phyloP scores from a whole-genome alignment of 2,888 invertebrate species.

The Sesia apiformis region DNA sequence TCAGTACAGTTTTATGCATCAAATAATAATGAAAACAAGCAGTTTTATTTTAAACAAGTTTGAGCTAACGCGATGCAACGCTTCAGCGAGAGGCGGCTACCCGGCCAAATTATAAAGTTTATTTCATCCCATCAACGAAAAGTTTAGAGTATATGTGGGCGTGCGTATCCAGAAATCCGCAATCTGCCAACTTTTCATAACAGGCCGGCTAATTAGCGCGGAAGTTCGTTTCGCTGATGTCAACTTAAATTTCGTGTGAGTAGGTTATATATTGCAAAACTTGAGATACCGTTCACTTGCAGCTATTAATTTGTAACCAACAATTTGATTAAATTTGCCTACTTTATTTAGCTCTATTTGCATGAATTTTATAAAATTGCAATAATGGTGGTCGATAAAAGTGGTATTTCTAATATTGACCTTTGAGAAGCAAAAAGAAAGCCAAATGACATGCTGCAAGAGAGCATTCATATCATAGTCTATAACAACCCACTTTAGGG shows the following conservation, averaged over 20 bases:
- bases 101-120: background rate
- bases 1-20: too few species aligned
- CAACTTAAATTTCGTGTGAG: background rate
- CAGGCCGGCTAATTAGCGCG: background rate
- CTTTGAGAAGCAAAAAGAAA: too few species aligned
- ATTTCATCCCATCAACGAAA: background rate
- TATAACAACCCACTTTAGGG: too few species aligned
- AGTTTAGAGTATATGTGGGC: background rate
- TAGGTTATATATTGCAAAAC: background rate
- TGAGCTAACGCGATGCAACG: background rate
- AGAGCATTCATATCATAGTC: too few species aligned
- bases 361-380: too few species aligned
- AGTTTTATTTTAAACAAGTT: too few species aligned
- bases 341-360: too few species aligned
- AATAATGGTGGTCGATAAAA: too few species aligned
- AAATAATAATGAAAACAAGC: too few species aligned
- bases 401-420: too few species aligned
- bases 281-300: background rate
- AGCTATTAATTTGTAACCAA: background rate
- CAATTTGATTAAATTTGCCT: too few species aligned
- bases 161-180: background rate
- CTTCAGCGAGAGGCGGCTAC: background rate
- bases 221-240: background rate
- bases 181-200: background rate
- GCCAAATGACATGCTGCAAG: too few species aligned